Percentiles rank a stretch among this genome's conserved stretches.
These are phyloP conservation scores for Mythimna loreyi DNA, from an alignment of 2,888 invertebrate species.

Conservation along the genomic window DNA sequence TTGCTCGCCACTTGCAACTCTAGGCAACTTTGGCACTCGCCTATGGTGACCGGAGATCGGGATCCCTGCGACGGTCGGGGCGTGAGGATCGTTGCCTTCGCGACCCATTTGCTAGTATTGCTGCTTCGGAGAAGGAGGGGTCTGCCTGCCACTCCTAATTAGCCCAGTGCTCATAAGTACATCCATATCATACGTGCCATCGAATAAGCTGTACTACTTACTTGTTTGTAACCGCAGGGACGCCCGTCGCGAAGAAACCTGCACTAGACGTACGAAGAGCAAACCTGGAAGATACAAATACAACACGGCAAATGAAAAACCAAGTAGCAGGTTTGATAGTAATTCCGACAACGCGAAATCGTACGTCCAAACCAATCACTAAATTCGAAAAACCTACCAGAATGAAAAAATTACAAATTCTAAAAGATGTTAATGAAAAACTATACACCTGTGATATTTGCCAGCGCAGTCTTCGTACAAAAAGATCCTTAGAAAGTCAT, in stretches of 20 bases:
- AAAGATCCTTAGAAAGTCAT: conserved; percentile 6
- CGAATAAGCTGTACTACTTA: neutral
- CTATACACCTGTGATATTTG: conserved; percentile 15
- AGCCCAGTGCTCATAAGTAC: too few relatives aligned
- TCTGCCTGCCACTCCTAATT: too few relatives aligned
- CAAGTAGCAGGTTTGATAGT: neutral
- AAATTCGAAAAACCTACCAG: neutral
- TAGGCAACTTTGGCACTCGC: too few relatives aligned
- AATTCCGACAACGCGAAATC: neutral
- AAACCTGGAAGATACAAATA: neutral
- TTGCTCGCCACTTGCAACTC: too few relatives aligned
- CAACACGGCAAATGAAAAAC: neutral
- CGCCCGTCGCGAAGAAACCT: neutral
- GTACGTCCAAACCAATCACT: neutral
- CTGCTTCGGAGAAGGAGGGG: too few relatives aligned
- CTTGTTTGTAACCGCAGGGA: conserved; percentile 3
- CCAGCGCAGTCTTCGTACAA: conserved; percentile 18
- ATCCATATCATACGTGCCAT: neutral
- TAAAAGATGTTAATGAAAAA: conserved; percentile 13
- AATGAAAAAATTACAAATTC: neutral
- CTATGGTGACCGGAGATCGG: too few relatives aligned
- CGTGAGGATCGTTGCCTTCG: too few relatives aligned
- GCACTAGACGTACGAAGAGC: neutral
- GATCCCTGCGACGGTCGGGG: too few relatives aligned
- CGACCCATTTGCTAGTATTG: too few relatives aligned